phyloP scores from a whole-genome alignment of 2,797 vertebrate genomes.

The Calcarius lapponicus region DNA sequence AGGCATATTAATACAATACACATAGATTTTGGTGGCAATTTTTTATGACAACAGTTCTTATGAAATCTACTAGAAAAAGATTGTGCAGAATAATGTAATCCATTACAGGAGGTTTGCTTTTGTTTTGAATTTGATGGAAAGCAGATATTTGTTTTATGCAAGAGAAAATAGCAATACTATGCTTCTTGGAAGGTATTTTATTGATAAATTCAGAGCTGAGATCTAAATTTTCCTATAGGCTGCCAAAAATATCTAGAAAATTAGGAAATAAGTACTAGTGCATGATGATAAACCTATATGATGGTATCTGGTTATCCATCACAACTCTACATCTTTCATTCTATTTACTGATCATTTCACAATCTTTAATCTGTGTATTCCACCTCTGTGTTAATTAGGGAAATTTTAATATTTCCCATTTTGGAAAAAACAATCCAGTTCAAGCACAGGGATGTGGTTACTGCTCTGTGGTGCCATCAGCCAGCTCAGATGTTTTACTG shows the following conservation, averaged over 20 bases:
- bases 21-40: neutral
- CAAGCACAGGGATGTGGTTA: neutral
- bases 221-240: neutral
- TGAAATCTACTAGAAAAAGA: neutral
- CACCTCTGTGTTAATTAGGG: neutral
- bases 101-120: neutral
- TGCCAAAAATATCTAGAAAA: neutral
- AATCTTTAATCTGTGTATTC: neutral
- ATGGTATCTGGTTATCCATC: neutral
- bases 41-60: conserved; percentile 6
- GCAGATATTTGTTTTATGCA: neutral
- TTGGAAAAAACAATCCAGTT: neutral
- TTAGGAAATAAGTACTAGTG: neutral
- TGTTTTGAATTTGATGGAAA: neutral
- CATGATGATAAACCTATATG: neutral
- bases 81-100: neutral
- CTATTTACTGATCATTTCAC: neutral
- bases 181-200: neutral
- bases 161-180: neutral
- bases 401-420: neutral
- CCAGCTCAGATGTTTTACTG: neutral
- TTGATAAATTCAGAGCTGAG: neutral
- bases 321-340: neutral
- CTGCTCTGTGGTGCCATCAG: neutral
- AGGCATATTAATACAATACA: neutral